Percentiles rank a stretch among this genome's conserved stretches.
Conservation (phyloP, 2,113 vertebrate genomes). For the Pteropus alecto region DNA sequence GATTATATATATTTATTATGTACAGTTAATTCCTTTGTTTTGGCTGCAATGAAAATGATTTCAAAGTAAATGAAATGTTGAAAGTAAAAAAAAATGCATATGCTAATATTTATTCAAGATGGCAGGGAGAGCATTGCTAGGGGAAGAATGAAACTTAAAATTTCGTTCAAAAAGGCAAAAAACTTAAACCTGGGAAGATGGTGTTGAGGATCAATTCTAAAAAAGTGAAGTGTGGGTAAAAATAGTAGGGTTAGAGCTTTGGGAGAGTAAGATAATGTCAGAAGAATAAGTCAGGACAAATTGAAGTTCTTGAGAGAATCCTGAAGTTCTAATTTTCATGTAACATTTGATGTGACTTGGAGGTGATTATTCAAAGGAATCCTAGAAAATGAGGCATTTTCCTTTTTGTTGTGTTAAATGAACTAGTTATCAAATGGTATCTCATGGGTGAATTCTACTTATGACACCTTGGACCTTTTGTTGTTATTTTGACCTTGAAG, state of each 20-base stretch:
- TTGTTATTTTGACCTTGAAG: neutral
- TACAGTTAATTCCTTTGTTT: slow-evolving; percentile 92
- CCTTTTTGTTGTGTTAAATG: neutral
- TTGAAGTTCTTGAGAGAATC: neutral
- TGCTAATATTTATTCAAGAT: neutral
- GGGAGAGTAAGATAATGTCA: neutral
- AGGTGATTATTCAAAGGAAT: slow-evolving; percentile 13
- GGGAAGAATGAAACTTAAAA: neutral
- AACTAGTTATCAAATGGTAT: neutral
- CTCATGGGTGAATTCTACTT: neutral
- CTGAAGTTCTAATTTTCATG: neutral
- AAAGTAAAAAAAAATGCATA: slow-evolving; percentile 58
- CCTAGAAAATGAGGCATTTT: neutral
- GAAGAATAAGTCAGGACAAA: neutral
- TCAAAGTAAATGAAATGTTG: slow-evolving; percentile 75
- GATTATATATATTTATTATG: slow-evolving; percentile 89
- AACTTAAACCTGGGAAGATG: neutral
- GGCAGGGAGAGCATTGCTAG: neutral
- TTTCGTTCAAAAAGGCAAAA: neutral
- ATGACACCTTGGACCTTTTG: neutral
- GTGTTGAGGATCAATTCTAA: neutral
- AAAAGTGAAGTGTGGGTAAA: neutral
- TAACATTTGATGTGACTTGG: neutral
- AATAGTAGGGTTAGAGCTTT: neutral
- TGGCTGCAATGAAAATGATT: slow-evolving; percentile 90